Evolutionary conservation across 2,888 invertebrate species (phyloP).

Genomic region (Tiphia femorata): DNA sequence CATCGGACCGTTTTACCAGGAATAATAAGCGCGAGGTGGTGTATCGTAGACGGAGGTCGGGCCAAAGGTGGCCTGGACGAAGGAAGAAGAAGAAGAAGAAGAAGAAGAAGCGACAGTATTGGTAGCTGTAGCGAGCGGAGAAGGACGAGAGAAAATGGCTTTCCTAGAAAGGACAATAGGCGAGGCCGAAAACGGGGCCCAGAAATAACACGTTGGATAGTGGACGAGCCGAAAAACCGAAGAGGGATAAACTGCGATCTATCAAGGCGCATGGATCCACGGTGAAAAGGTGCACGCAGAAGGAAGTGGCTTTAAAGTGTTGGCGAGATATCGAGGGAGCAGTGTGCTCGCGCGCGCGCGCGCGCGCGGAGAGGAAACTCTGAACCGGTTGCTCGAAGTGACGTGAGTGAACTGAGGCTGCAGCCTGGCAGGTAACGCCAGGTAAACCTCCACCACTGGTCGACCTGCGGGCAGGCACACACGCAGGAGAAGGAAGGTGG

Average conservation of each 20-base stretch:
- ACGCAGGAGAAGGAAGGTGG: conserved; percentile 11
- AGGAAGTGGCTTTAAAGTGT: conserved; percentile 21
- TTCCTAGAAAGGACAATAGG: too few species aligned
- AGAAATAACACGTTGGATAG: too few species aligned
- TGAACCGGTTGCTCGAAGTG: conserved; percentile 68
- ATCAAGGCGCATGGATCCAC: too few species aligned
- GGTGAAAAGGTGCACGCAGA: conserved; percentile 12
- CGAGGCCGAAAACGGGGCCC: not conserved
- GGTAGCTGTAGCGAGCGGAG: too few species aligned
- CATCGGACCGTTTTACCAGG: too few species aligned
- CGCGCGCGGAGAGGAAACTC: conserved; percentile 43
- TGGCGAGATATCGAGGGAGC: too few species aligned
- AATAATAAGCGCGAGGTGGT: too few species aligned
- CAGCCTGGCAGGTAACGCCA: conserved; percentile 66
- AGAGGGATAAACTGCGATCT: too few species aligned
- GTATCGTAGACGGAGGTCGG: too few species aligned
- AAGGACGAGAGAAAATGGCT: too few species aligned
- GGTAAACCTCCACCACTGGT: conserved; percentile 62
- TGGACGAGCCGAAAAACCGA: too few species aligned
- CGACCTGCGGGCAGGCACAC: conserved; percentile 53
- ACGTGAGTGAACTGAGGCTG: conserved; percentile 68
- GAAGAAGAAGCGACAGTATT: not conserved
- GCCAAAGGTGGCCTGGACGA: too few species aligned
- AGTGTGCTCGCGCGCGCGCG: conserved; percentile 32
- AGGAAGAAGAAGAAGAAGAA: not conserved